Evolutionary conservation across 2,113 vertebrate genomes (phyloP).

Genomic region (Cynoglossus semilaevis): DNA sequence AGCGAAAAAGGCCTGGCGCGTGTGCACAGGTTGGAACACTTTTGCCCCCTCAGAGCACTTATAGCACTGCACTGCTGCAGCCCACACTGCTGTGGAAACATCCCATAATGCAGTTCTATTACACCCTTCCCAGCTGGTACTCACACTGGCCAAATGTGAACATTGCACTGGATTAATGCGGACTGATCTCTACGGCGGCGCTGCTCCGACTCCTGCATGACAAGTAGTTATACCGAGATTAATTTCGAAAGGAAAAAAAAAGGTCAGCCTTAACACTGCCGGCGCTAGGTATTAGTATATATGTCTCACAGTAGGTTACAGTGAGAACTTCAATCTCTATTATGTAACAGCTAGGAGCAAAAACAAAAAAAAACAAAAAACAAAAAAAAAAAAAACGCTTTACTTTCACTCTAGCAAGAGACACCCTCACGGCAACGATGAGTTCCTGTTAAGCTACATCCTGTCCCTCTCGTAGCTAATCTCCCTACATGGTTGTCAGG

Average conservation of each 20-base stretch:
- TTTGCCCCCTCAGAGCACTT: slow-evolving; percentile 30
- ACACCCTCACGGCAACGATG: slow-evolving; percentile 18
- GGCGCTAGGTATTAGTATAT: too few species aligned
- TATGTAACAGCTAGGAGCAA: too few species aligned
- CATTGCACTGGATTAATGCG: slow-evolving; percentile 20
- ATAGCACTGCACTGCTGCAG: slow-evolving; percentile 40
- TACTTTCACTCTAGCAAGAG: neutral
- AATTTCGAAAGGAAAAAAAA: slow-evolving; percentile 4
- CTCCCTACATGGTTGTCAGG: slow-evolving; percentile 34
- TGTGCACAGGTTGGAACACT: neutral
- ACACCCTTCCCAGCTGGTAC: slow-evolving; percentile 28
- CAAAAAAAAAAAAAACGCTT: too few species aligned
- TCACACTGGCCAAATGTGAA: slow-evolving; percentile 33
- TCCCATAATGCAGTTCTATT: slow-evolving; percentile 46
- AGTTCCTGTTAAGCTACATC: slow-evolving; percentile 40
- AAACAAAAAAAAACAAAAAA: too few species aligned
- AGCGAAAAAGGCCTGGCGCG: too few species aligned
- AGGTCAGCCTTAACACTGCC: neutral
- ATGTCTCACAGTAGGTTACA: too few species aligned
- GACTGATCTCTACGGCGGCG: neutral
- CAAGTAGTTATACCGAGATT: slow-evolving; percentile 5
- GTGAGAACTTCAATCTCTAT: too few species aligned
- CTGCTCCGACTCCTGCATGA: slow-evolving; percentile 10
- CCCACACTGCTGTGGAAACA: slow-evolving; percentile 46
- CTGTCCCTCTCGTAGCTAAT: slow-evolving; percentile 39